Percentiles rank a stretch among this genome's conserved stretches.
These are phyloP conservation scores for Diorhabda carinulata DNA, from an alignment of 1,140 invertebrate species.

Conservation along the genomic window DNA sequence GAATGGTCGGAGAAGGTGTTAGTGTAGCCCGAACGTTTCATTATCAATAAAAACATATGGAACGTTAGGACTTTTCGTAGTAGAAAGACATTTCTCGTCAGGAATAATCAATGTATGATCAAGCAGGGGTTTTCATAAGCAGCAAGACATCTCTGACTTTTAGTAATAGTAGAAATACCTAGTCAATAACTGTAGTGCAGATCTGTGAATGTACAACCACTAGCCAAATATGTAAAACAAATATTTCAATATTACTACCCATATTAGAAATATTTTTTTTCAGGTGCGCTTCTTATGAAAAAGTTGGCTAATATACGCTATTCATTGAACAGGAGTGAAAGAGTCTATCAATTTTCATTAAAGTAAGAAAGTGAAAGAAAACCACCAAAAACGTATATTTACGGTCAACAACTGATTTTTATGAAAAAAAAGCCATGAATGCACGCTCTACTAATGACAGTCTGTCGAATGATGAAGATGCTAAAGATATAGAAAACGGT, in stretches of 20 bases:
- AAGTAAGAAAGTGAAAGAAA: neutral
- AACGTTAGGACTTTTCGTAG: constrained; percentile 16
- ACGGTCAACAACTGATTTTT: neutral
- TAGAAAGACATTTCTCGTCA: constrained; percentile 8
- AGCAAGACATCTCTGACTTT: constrained; percentile 31
- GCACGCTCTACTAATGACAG: neutral
- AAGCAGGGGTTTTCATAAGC: constrained; percentile 24
- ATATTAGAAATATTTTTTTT: neutral
- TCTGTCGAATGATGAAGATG: neutral
- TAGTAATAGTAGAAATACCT: neutral
- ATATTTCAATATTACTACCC: neutral
- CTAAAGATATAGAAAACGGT: neutral
- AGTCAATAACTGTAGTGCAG: neutral
- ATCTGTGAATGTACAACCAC: neutral
- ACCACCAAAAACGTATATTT: neutral
- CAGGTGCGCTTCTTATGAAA: neutral
- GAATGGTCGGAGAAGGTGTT: constrained; percentile 44
- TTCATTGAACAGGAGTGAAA: neutral
- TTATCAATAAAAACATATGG: constrained; percentile 36
- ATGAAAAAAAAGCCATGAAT: neutral
- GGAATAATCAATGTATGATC: constrained; percentile 26
- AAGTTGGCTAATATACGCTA: neutral
- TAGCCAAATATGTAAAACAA: neutral
- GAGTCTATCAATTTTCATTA: neutral
- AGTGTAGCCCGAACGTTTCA: constrained; percentile 43